Percentiles rank a stretch among this genome's conserved stretches.
Conservation (phyloP, 35 echinoderm and acorn worm genomes). For the Holothuria glaberrima region DNA sequence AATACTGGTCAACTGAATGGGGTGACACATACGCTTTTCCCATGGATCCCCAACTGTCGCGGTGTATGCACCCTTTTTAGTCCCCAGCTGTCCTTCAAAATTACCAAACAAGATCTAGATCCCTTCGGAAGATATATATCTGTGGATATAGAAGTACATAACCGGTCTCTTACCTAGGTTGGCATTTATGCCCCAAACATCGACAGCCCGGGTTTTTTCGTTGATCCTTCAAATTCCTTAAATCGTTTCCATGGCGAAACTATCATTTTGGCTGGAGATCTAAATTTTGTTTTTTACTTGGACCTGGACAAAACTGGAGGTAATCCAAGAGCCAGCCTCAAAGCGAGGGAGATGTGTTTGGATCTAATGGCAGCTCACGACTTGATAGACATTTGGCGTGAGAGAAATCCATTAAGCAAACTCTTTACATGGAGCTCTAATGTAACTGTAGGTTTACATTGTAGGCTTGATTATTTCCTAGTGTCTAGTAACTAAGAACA, state of each 20-base stretch:
- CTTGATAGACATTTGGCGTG: too few relatives aligned
- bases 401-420: too few relatives aligned
- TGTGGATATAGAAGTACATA: background rate
- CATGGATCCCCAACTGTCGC: background rate
- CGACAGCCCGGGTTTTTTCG: background rate
- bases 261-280: conserved; percentile 4
- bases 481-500: too few relatives aligned
- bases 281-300: conserved; percentile 35
- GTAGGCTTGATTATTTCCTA: too few relatives aligned
- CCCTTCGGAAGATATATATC: background rate
- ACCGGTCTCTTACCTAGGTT: background rate
- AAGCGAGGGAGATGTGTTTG: conserved; percentile 24
- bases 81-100: background rate
- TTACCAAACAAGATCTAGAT: background rate
- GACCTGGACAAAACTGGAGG: conserved; percentile 18
- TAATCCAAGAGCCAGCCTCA: background rate
- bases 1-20: background rate
- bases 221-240: background rate
- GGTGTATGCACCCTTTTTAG: background rate
- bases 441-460: too few relatives aligned
- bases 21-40: background rate
- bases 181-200: conserved; percentile 32
- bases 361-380: background rate
- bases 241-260: background rate
- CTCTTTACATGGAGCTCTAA: too few relatives aligned